Conservation (phyloP, 2,113 vertebrate genomes). For the Pterophyllum scalare region DNA sequence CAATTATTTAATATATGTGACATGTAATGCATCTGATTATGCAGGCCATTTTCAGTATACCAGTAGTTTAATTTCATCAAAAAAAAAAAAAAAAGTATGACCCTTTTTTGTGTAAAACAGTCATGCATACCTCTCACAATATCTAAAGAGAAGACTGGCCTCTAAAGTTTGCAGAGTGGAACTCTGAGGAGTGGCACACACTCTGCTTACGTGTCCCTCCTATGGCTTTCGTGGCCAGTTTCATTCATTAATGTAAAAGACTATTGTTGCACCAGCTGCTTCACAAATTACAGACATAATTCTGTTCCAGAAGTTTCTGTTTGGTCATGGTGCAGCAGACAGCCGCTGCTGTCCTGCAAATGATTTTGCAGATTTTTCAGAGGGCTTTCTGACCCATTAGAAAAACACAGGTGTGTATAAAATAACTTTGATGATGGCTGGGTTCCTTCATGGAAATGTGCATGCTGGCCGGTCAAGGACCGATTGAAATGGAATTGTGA, state of each 20-base stretch:
- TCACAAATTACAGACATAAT: background rate
- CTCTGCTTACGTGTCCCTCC: background rate
- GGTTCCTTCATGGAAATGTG: background rate
- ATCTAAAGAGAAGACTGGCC: background rate
- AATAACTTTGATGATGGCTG: background rate
- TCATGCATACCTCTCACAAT: background rate
- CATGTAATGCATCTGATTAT: background rate
- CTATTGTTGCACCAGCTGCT: background rate
- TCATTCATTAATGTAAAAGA: background rate
- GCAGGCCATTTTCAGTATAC: background rate
- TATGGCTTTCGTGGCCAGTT: background rate
- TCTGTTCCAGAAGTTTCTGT: background rate
- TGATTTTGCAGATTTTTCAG: background rate
- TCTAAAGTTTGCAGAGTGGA: background rate
- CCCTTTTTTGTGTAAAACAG: background rate
- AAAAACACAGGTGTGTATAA: slow-evolving; percentile 6
- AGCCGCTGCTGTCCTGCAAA: background rate
- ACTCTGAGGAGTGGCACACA: background rate
- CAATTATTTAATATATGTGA: background rate
- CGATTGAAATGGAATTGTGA: too few species aligned
- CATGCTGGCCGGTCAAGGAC: background rate
- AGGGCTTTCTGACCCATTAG: background rate
- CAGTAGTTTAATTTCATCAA: background rate
- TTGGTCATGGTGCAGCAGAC: background rate
- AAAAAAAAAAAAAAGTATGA: background rate